A percentile compares a stretch with the other conserved stretches of the same genome.
Evolutionary conservation across 2,113 vertebrate species (phyloP).

Genomic region (Genyomyrus donnyi): DNA sequence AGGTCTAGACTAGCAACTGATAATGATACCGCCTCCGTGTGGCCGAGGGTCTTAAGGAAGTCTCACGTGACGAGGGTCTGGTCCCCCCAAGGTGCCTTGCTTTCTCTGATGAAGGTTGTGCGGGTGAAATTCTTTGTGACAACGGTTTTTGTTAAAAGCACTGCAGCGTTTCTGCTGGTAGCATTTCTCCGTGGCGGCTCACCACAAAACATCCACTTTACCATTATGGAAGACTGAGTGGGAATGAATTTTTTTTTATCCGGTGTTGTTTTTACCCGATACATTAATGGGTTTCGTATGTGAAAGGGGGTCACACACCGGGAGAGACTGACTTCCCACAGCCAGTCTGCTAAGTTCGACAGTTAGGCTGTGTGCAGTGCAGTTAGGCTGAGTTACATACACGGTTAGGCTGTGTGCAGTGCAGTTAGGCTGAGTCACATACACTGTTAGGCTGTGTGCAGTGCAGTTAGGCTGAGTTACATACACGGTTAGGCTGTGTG

Average conservation of each 20-base stretch:
- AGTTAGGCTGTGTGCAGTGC: too few species aligned
- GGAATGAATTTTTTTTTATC: background rate
- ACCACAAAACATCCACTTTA: background rate
- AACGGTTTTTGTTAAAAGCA: background rate
- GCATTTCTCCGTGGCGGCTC: too few species aligned
- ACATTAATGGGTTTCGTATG: too few species aligned
- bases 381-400: too few species aligned
- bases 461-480: too few species aligned
- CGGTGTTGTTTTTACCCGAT: too few species aligned
- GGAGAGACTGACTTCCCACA: background rate
- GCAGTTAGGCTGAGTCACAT: too few species aligned
- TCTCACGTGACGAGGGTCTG: background rate
- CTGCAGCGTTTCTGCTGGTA: background rate
- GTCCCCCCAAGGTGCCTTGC: background rate
- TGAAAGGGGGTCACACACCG: too few species aligned
- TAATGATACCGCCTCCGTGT: background rate
- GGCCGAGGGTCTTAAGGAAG: background rate
- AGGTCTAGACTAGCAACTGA: background rate
- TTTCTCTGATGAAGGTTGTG: background rate
- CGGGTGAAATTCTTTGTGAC: background rate
- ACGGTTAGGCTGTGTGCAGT: too few species aligned
- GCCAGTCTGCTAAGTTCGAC: too few species aligned
- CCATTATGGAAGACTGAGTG: background rate
- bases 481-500: too few species aligned
- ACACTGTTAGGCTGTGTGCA: too few species aligned